A percentile compares a stretch with the other conserved stretches of the same genome.
Conservation (phyloP, 1,140 invertebrate species). For the Hestina assimilis region DNA sequence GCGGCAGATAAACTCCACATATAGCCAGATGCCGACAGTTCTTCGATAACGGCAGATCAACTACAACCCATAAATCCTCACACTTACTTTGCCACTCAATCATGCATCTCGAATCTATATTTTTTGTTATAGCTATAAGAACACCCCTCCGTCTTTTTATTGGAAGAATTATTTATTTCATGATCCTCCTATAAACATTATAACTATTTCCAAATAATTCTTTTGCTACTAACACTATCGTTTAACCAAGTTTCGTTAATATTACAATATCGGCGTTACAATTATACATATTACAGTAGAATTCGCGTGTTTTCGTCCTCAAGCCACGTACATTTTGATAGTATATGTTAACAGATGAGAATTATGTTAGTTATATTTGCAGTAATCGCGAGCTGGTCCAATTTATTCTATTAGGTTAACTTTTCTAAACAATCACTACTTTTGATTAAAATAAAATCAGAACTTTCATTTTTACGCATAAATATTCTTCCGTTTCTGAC, state of each 20-base stretch:
- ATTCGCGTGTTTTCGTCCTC: no score
- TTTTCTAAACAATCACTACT: background rate
- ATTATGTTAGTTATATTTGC: no score
- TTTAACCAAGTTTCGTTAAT: no score
- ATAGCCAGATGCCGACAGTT: background rate
- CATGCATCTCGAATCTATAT: constrained; percentile 1
- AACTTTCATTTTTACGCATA: constrained; percentile 8
- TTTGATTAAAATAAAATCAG: constrained; percentile 3
- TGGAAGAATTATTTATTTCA: background rate
- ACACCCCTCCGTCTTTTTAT: background rate
- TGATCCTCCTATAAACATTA: constrained; percentile 2
- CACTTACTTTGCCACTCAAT: background rate
- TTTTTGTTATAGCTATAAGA: background rate
- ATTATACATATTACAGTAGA: no score
- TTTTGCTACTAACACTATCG: no score
- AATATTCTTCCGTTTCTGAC: constrained; percentile 1
- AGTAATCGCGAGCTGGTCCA: no score
- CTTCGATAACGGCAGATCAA: background rate
- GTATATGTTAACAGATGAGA: no score
- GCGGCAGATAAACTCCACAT: background rate
- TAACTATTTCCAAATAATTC: background rate
- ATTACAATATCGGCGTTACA: no score
- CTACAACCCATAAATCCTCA: background rate
- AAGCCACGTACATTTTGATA: no score
- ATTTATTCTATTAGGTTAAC: no score